phyloP scores from a whole-genome alignment of 2,888 invertebrate genomes.

The Conus canariensis region DNA sequence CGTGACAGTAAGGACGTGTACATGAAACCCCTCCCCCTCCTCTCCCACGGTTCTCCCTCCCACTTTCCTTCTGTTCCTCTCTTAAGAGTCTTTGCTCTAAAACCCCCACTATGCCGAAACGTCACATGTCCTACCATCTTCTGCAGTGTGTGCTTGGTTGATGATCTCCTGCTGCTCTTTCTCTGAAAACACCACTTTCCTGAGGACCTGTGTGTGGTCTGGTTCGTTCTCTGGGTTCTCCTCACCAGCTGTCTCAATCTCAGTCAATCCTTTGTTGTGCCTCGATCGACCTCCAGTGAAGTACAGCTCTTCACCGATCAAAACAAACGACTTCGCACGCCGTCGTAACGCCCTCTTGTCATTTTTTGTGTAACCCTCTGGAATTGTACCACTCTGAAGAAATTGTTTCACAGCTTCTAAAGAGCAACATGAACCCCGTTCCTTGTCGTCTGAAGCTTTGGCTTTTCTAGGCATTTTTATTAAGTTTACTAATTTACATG shows the following conservation, averaged over 20 bases:
- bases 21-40: no score
- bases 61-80: no score
- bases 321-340: slow-evolving; percentile 33
- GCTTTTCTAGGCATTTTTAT: slow-evolving; percentile 12
- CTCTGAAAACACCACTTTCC: slow-evolving; percentile 36
- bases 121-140: slow-evolving; percentile 42
- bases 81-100: no score
- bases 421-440: slow-evolving; percentile 4
- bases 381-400: slow-evolving; percentile 38
- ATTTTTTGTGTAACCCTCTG: slow-evolving; percentile 33
- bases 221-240: slow-evolving; percentile 31
- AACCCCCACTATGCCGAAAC: no score
- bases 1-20: no score
- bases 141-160: slow-evolving; percentile 42
- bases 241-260: background rate
- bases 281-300: slow-evolving; percentile 31
- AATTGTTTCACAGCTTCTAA: slow-evolving; percentile 19
- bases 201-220: slow-evolving; percentile 28
- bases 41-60: no score
- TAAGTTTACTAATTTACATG: no score
- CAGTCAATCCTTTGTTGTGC: slow-evolving; percentile 22
- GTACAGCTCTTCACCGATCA: slow-evolving; percentile 16
- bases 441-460: background rate
- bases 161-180: slow-evolving; percentile 46
- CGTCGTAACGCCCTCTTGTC: slow-evolving; percentile 20